phyloP scores from a whole-genome alignment of 2,888 invertebrate genomes.

The Ochlodes sylvanus region DNA sequence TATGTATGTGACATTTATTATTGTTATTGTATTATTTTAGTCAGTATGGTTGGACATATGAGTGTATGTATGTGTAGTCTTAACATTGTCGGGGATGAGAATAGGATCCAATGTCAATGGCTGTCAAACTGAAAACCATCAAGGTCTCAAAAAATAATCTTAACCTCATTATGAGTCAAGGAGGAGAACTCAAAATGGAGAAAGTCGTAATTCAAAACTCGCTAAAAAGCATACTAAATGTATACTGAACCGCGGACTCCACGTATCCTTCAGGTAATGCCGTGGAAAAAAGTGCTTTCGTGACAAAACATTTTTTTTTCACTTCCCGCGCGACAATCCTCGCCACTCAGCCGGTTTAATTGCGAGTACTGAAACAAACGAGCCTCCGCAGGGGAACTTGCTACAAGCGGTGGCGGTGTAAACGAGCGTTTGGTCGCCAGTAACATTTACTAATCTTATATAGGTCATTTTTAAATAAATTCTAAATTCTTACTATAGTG shows the following conservation, averaged over 20 bases:
- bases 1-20: too few relatives aligned
- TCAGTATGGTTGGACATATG: too few relatives aligned
- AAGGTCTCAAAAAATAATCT: constrained; percentile 1
- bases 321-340: constrained; percentile 71
- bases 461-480: too few relatives aligned
- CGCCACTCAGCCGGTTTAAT: constrained; percentile 82
- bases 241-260: constrained; percentile 28
- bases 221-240: constrained; percentile 28
- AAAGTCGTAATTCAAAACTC: constrained; percentile 22
- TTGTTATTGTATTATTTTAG: too few relatives aligned
- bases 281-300: constrained; percentile 43
- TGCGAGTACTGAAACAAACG: constrained; percentile 81
- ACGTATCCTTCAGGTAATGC: constrained; percentile 41
- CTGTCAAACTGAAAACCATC: too few relatives aligned
- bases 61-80: too few relatives aligned
- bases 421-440: constrained; percentile 52
- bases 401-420: constrained; percentile 55
- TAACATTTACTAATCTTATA: neutral
- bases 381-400: constrained; percentile 57
- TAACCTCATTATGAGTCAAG: constrained; percentile 30
- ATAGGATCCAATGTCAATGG: too few relatives aligned
- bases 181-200: constrained; percentile 21
- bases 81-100: too few relatives aligned
- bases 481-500: too few relatives aligned
- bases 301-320: constrained; percentile 51